Base-by-base conservation (phyloP, 2,113 vertebrate species). In the Condylura cristata region DNA sequence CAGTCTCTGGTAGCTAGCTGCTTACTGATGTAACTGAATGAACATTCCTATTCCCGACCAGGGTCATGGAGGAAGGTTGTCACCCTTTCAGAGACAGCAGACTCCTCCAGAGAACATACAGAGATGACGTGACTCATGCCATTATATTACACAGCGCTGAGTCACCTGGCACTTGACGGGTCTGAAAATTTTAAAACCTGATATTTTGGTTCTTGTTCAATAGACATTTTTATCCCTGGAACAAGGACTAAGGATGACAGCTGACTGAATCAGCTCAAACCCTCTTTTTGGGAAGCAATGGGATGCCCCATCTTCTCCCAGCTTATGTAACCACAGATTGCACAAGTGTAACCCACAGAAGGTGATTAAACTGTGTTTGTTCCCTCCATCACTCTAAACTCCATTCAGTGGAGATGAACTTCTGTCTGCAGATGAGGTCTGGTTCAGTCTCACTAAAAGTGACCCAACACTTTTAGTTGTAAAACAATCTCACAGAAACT, bases 141-240 rank as follows among this genome's bases (percentile, higher is more conserved):
- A 61, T 87, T 79, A 53, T 30, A n/a, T 90, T 70, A 82, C 71
- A 51, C 24, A 75, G 79, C 86, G 95, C 89, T 96, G 95, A 96
- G 93, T 96, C 96, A 96, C 75, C 74, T 91, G 96, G 94, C 93
- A 48, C 39, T 46, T 39, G 70, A 82, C 94, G 93, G 79, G 63
- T 41, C 32, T 61, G 37, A 92, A 56, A 89, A n/a, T 79, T 86
- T 94, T 68, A 92, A 89, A 86, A 90, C 61, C 91, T 88, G 76
- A 74, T 88, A 86, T 94, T 82, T 97, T 91, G 82, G 56, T 82
- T 86, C 32, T n/a, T 95, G 68, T 83, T 78, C 89, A 75, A 44
- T 26, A 70, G 79, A 83, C 84, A 70, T 90, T 95, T 97, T 95
- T 94, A 86, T 86, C 78, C 79, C 2, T 1, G 58, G 82, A 78